Percentiles rank a stretch among this genome's conserved stretches.
phyloP scores from a whole-genome alignment of 2,797 vertebrate species.

The Brachyalestes nurse region DNA sequence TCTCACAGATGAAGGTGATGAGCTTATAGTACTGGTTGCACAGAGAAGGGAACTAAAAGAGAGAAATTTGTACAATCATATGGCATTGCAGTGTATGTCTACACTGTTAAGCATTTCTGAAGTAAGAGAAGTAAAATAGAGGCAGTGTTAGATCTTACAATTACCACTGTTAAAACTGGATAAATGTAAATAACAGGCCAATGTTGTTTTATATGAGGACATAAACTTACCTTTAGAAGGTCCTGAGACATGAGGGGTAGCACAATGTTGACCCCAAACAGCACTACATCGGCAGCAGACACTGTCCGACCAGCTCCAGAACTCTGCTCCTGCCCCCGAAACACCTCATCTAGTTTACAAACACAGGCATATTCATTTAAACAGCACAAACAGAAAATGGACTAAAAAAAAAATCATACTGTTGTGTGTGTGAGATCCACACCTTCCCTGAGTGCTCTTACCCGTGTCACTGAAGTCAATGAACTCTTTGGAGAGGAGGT shows the following conservation, averaged over 20 bases:
- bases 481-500: conserved; percentile 98
- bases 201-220: not conserved
- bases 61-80: not conserved
- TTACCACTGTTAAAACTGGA: not conserved
- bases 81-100: not conserved
- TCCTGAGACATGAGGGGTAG: conserved; percentile 98
- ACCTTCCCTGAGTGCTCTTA: conserved; percentile 52
- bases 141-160: too few species aligned
- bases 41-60: conserved; percentile 93
- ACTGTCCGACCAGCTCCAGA: conserved; percentile 86
- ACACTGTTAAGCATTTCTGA: not conserved
- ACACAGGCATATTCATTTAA: not conserved
- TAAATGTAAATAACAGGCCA: not conserved
- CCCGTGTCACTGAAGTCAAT: conserved; percentile 99
- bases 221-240: conserved; percentile 88
- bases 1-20: conserved; percentile 99
- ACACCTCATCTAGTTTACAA: conserved; percentile 87
- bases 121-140: not conserved
- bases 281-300: conserved; percentile 95
- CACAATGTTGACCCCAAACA: conserved; percentile 96
- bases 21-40: conserved; percentile 99
- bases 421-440: too few species aligned
- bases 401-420: not conserved
- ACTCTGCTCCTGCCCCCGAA: conserved; percentile 92
- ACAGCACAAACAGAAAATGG: not conserved